Percentiles rank a stretch among this genome's conserved stretches.
Evolutionary conservation across 2,888 invertebrate genomes (phyloP).

Genomic region (Tetragonula carbonaria): DNA sequence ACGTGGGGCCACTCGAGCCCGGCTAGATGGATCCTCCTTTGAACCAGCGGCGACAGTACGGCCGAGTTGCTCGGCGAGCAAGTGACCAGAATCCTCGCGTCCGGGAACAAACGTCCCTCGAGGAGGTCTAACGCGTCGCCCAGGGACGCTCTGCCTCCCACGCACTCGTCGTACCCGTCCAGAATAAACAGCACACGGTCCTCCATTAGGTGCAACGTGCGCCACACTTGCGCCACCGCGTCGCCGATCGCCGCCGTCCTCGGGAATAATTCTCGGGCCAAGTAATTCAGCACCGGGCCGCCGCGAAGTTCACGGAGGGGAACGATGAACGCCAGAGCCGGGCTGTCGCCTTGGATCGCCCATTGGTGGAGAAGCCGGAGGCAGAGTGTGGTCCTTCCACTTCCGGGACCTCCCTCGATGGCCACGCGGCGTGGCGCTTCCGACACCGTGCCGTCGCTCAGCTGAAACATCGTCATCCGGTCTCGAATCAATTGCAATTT

Average conservation of each 20-base stretch:
- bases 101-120: slow-evolving; percentile 85
- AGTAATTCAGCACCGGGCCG: slow-evolving; percentile 75
- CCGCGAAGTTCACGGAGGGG: slow-evolving; percentile 85
- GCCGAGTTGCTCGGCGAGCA: slow-evolving; percentile 83
- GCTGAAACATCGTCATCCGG: slow-evolving; percentile 72
- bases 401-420: slow-evolving; percentile 85
- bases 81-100: slow-evolving; percentile 85
- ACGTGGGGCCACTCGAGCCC: slow-evolving; percentile 85
- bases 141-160: slow-evolving; percentile 82
- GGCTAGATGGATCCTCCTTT: slow-evolving; percentile 84
- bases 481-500: no score
- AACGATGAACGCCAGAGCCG: slow-evolving; percentile 85
- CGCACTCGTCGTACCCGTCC: slow-evolving; percentile 85
- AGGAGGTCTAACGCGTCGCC: slow-evolving; percentile 85
- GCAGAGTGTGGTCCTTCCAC: slow-evolving; percentile 85
- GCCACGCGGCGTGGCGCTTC: slow-evolving; percentile 85
- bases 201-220: slow-evolving; percentile 83
- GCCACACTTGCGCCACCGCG: slow-evolving; percentile 84
- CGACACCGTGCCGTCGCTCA: slow-evolving; percentile 84
- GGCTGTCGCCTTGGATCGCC: slow-evolving; percentile 85
- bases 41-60: slow-evolving; percentile 83
- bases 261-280: slow-evolving; percentile 83
- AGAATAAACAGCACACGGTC: slow-evolving; percentile 85
- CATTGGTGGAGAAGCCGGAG: slow-evolving; percentile 86
- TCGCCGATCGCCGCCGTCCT: slow-evolving; percentile 77